Evolutionary conservation across 2,797 vertebrate genomes (phyloP).

Genomic region (Tragelaphus oryx): DNA sequence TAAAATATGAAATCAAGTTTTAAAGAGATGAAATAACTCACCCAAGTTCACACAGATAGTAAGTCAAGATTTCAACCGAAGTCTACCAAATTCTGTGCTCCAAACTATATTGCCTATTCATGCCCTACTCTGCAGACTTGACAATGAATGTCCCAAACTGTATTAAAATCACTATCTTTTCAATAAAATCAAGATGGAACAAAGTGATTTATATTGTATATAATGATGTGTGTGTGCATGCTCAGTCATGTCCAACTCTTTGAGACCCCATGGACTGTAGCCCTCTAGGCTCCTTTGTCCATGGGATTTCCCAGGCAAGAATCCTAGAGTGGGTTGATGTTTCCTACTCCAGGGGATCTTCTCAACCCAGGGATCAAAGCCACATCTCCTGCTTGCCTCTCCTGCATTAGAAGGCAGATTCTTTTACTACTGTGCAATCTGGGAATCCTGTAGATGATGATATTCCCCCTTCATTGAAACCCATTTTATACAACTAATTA

Average conservation of each 20-base stretch:
- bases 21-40: background rate
- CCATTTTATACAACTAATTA: background rate
- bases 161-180: background rate
- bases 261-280: background rate
- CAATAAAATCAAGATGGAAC: background rate
- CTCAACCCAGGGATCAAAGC: background rate
- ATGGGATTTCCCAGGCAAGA: background rate
- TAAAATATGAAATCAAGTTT: background rate
- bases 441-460: background rate
- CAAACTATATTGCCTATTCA: background rate
- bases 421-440: background rate
- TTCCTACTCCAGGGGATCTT: background rate
- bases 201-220: background rate
- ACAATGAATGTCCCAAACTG: background rate
- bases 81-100: background rate
- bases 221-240: background rate
- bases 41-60: background rate
- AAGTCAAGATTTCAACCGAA: background rate
- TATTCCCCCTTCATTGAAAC: background rate
- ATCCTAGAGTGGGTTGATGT: background rate
- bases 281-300: background rate
- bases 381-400: background rate
- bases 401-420: background rate
- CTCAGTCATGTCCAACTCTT: background rate
- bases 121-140: background rate